Conservation (phyloP, 2,113 vertebrate genomes). For the Phalacrocorax aristotelis region DNA sequence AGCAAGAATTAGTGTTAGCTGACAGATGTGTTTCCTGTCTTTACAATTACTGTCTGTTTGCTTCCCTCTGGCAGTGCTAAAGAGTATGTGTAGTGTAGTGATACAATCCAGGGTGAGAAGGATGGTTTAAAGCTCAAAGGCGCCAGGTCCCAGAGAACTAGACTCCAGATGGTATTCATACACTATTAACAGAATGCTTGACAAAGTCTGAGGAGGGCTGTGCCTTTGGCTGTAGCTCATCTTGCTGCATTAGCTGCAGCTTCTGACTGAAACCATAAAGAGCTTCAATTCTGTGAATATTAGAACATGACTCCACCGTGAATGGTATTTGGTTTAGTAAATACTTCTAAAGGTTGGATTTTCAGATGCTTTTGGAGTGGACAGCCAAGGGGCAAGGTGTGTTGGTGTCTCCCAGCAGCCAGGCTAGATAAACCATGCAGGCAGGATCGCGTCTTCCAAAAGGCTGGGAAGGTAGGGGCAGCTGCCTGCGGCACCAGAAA, state of each 20-base stretch:
- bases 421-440: accelerated
- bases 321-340: accelerated
- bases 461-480: background rate
- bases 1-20: constrained; percentile 47
- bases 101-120: constrained; percentile 51
- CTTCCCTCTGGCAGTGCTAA: constrained; percentile 62
- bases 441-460: background rate
- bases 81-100: constrained; percentile 7
- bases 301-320: accelerated
- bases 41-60: constrained; percentile 59
- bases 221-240: constrained; percentile 17
- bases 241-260: background rate
- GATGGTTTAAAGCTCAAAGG: constrained; percentile 47
- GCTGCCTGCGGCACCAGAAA: background rate
- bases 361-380: background rate
- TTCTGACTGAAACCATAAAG: background rate
- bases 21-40: constrained; percentile 64
- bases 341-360: background rate
- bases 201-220: background rate
- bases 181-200: background rate
- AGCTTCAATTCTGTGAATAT: accelerated
- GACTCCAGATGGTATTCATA: constrained; percentile 21
- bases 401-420: background rate
- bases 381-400: background rate
- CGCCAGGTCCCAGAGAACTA: constrained; percentile 16